Evolutionary conservation across 2,113 vertebrate genomes (phyloP), one percentile per base, ranked within the genome.

Genomic region (Oncorhynchus clarkii): DNA sequence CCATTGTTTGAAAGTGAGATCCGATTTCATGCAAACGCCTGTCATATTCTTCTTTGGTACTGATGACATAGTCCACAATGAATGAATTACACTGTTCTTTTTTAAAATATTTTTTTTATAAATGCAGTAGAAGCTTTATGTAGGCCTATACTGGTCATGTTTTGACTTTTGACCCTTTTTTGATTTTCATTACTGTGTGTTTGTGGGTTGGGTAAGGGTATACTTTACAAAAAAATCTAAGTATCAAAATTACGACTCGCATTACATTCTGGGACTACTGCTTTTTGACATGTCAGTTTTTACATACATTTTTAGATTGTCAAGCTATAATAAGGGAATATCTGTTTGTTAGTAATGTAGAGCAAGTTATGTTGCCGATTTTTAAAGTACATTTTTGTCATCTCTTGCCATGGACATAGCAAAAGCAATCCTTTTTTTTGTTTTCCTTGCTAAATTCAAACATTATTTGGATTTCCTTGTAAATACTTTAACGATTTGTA

Each of bases 321-420:
- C 12, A 71, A 66, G 59, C 65, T 66, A 59, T 57, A 45, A 27
- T 26, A 67, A 27, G 34, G 59, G 72, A 73, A 65, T 68, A 45
- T 48, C 18, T 48, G 6, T 60, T 45, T n/a, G 70, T 72, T 71
- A 80, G 26, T 73, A 71, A 45, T 45, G 9, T 45, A 77, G 51
- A 81, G 34, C 7, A 3, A 26, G 79, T 49, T 64, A 64, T 67
- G 26, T 82, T 76, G 80, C 82, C 67, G 79, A 80, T 64, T 9
- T 29, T 29, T 6, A 70, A 78, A 70, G 77, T 70, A 57, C 1
- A 14, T 22, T 24, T 16, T 70, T 13, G 13, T 31, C 31, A 34
- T 70, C 72, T 60, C 74, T 82, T 82, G 57, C 51, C 59, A 57
- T 81, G 64, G 54, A 67, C 80, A 65, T 71, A 7, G 7, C 4